phyloP scores from a whole-genome alignment of 2,113 vertebrate species.

The Scomber japonicus region DNA sequence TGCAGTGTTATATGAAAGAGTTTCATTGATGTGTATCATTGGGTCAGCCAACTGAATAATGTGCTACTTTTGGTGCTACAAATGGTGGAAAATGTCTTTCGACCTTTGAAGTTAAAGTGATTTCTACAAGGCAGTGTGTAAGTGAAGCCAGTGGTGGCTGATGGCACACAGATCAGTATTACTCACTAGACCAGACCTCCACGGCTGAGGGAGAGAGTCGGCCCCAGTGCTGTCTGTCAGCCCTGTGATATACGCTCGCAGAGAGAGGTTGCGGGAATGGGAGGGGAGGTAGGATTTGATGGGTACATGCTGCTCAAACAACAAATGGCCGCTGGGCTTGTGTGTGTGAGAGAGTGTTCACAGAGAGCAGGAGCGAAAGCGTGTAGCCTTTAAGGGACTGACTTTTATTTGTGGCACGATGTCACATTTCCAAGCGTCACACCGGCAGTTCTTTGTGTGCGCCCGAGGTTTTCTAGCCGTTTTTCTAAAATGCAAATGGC shows the following conservation, averaged over 20 bases:
- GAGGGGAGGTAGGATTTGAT: slow-evolving; percentile 68
- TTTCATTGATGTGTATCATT: slow-evolving; percentile 1
- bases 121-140: slow-evolving; percentile 16
- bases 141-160: slow-evolving; percentile 56
- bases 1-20: neutral
- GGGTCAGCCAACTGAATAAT: slow-evolving; percentile 35
- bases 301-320: slow-evolving; percentile 78
- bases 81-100: slow-evolving; percentile 54
- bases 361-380: slow-evolving; percentile 37
- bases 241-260: slow-evolving; percentile 62
- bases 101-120: slow-evolving; percentile 38
- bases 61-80: slow-evolving; percentile 28
- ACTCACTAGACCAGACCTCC: slow-evolving; percentile 69
- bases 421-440: slow-evolving; percentile 72
- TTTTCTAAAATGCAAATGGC: slow-evolving; percentile 69
- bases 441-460: slow-evolving; percentile 51
- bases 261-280: slow-evolving; percentile 40
- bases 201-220: slow-evolving; percentile 62
- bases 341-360: slow-evolving; percentile 43
- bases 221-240: slow-evolving; percentile 72
- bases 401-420: slow-evolving; percentile 73
- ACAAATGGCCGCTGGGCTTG: slow-evolving; percentile 64
- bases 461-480: slow-evolving; percentile 50
- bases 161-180: slow-evolving; percentile 64
- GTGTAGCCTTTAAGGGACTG: slow-evolving; percentile 66